phyloP scores from a whole-genome alignment of 2,888 invertebrate species.

The Caenorhabditis imperialis region DNA sequence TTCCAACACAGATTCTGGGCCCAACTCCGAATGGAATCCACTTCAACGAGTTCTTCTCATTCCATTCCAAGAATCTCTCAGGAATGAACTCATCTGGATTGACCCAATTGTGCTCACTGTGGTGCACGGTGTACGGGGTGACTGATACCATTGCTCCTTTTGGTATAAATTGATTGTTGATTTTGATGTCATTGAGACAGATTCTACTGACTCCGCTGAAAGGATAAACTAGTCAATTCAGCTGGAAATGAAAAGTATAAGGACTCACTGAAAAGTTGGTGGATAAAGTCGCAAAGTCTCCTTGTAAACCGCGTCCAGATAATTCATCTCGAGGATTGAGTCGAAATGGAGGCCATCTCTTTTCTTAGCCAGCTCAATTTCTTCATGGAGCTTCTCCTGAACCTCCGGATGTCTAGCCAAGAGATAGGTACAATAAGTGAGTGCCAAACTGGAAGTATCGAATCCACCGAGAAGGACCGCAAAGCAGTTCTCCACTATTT shows the following conservation, averaged over 20 bases:
- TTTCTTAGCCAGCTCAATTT: slow-evolving; percentile 78
- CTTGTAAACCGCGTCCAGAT: slow-evolving; percentile 72
- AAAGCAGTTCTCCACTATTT: slow-evolving; percentile 79
- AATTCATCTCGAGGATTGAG: slow-evolving; percentile 60
- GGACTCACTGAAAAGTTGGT: slow-evolving; percentile 64
- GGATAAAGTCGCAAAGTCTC: slow-evolving; percentile 71
- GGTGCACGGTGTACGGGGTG: slow-evolving; percentile 51
- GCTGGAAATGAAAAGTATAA: neutral
- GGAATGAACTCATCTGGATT: slow-evolving; percentile 68
- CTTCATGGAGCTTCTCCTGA: slow-evolving; percentile 79
- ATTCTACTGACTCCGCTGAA: slow-evolving; percentile 63
- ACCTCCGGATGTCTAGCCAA: slow-evolving; percentile 80
- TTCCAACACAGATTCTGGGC: slow-evolving; percentile 72
- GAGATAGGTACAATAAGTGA: slow-evolving; percentile 80
- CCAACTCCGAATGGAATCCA: slow-evolving; percentile 75
- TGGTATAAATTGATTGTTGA: slow-evolving; percentile 50
- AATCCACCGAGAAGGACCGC: slow-evolving; percentile 81
- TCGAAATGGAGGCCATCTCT: slow-evolving; percentile 55
- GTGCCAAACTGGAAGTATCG: slow-evolving; percentile 81
- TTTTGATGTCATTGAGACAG: slow-evolving; percentile 58
- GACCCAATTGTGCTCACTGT: slow-evolving; percentile 59
- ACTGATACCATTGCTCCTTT: slow-evolving; percentile 52
- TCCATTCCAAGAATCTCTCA: slow-evolving; percentile 57
- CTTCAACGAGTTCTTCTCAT: slow-evolving; percentile 54
- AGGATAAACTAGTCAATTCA: neutral